A percentile compares a stretch with the other conserved stretches of the same genome.
Conservation (phyloP, 2,113 vertebrate genomes). For the Myanophis thanlyinensis region DNA sequence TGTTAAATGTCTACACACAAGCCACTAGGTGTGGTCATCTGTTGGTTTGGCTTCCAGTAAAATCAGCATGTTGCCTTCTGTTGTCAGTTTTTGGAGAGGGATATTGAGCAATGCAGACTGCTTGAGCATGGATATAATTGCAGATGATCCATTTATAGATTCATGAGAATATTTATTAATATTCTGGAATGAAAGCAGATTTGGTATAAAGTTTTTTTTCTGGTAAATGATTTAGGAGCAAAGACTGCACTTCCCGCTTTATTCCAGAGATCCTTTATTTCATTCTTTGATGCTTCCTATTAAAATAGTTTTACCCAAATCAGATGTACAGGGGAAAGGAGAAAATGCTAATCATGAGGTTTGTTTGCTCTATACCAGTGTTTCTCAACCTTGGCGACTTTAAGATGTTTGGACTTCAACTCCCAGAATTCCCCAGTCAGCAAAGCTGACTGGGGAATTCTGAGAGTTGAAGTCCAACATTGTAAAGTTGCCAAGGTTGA, state of each 20-base stretch:
- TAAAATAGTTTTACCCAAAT: not conserved
- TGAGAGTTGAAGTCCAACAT: too few relatives aligned
- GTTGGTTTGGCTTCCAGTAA: not conserved
- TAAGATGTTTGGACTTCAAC: too few relatives aligned
- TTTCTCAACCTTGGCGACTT: too few relatives aligned
- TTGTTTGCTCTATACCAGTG: not conserved
- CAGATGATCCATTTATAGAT: not conserved
- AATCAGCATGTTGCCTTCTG: not conserved
- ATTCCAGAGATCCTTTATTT: not conserved
- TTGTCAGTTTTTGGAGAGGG: not conserved
- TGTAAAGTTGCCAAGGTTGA: too few relatives aligned
- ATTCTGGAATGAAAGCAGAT: not conserved
- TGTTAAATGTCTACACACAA: not conserved
- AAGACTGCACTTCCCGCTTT: not conserved
- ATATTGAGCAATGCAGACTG: not conserved
- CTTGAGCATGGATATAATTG: not conserved
- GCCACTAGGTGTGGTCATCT: not conserved
- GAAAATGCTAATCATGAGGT: not conserved
- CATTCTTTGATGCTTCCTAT: not conserved
- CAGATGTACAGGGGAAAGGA: not conserved
- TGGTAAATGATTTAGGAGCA: not conserved
- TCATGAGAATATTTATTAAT: not conserved
- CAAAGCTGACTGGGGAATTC: too few relatives aligned
- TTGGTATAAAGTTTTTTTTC: not conserved
- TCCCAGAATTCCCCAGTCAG: too few relatives aligned